phyloP scores from a whole-genome alignment of 2,888 invertebrate genomes.

The Drosophila kanekoi region DNA sequence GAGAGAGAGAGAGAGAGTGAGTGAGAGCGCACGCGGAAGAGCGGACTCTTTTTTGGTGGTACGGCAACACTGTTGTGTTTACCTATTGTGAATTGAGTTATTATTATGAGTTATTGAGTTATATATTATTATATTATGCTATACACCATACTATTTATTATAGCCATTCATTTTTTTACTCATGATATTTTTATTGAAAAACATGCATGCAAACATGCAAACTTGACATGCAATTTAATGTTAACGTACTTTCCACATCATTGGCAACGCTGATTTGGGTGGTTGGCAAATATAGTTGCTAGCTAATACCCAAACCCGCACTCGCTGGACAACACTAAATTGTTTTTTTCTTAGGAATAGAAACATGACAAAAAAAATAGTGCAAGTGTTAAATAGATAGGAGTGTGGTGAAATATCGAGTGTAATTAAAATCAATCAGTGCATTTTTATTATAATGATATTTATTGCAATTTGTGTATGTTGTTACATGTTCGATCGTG shows the following conservation, averaged over 20 bases:
- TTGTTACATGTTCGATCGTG: constrained; percentile 1
- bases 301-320: constrained; percentile 31
- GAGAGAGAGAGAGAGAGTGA: not conserved
- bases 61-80: constrained; percentile 13
- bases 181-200: not conserved
- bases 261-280: constrained; percentile 19
- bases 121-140: no score
- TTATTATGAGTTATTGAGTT: no score
- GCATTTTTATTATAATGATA: constrained; percentile 1
- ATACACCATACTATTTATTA: not conserved
- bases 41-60: constrained; percentile 1
- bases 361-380: not conserved
- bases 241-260: not conserved
- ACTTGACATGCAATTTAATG: not conserved
- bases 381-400: not conserved
- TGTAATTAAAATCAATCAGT: not conserved
- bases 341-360: not conserved
- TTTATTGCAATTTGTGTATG: not conserved
- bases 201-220: no score
- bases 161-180: not conserved
- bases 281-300: constrained; percentile 10
- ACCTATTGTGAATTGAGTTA: not conserved
- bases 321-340: not conserved
- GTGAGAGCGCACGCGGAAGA: not conserved
- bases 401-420: not conserved